Percentiles rank a stretch among this genome's conserved stretches.
These are phyloP conservation scores for Smithornis capensis DNA, from an alignment of 2,113 vertebrate species.

Conservation along the genomic window DNA sequence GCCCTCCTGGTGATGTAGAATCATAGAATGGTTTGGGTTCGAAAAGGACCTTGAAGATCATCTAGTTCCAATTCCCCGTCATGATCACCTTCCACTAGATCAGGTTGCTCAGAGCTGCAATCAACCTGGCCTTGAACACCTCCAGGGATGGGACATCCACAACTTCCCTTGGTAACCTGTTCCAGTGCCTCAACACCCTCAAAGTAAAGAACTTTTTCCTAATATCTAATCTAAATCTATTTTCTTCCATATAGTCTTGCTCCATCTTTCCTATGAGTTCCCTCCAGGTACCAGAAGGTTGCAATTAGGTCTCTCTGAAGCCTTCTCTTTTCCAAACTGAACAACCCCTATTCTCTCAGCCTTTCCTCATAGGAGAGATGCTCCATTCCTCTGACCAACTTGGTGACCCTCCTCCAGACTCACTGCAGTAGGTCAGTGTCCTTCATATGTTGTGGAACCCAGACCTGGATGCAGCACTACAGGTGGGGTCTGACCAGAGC, in stretches of 20 bases:
- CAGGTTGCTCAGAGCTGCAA: background rate
- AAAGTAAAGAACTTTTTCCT: background rate
- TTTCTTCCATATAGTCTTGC: background rate
- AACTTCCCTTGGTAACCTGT: background rate
- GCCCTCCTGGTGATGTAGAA: background rate
- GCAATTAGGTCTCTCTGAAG: background rate
- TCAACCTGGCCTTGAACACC: background rate
- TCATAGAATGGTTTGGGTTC: background rate
- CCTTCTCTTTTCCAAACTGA: background rate
- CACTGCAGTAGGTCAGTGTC: background rate
- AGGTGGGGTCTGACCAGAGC: background rate
- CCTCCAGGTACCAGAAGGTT: background rate
- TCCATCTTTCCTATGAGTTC: accelerated
- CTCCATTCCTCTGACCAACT: background rate
- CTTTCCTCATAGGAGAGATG: background rate
- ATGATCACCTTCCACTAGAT: background rate
- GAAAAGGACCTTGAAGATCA: background rate
- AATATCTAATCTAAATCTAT: background rate
- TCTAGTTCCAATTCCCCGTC: background rate
- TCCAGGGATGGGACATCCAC: background rate
- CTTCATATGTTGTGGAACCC: background rate
- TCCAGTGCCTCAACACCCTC: background rate
- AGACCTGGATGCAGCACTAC: background rate
- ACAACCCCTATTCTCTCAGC: background rate
- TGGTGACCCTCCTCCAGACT: background rate